Evolutionary conservation across 2,113 vertebrate genomes (phyloP).

Genomic region (Tinamus guttatus): DNA sequence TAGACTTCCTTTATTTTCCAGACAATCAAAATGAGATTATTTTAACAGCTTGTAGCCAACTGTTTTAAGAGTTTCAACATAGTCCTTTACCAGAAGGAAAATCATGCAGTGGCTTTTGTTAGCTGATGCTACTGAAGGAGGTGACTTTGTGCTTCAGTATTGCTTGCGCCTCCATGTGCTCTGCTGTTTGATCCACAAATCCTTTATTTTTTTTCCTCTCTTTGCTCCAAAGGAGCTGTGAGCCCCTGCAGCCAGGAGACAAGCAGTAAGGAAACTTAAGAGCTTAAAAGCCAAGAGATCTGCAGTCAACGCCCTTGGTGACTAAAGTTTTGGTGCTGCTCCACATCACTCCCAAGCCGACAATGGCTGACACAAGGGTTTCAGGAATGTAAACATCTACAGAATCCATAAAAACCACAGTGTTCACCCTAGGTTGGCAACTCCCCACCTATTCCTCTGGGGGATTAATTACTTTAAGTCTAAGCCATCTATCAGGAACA

Average conservation of each 20-base stretch:
- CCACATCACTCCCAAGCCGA: not conserved
- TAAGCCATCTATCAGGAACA: slow-evolving; percentile 12
- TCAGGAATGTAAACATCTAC: slow-evolving; percentile 16
- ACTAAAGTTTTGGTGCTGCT: slow-evolving; percentile 40
- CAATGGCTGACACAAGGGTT: not conserved
- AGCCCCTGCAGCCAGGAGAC: not conserved
- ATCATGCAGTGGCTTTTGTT: not conserved
- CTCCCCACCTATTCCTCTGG: slow-evolving; percentile 9
- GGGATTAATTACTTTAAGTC: not conserved
- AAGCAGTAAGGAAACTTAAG: not conserved
- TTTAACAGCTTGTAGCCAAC: not conserved
- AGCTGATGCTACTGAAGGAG: not conserved
- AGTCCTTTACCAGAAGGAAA: not conserved
- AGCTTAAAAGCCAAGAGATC: not conserved
- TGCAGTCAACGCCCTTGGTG: slow-evolving; percentile 15
- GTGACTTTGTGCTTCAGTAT: not conserved
- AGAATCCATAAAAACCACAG: slow-evolving; percentile 44
- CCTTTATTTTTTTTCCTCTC: not conserved
- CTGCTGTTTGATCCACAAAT: not conserved
- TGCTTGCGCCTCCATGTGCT: not conserved
- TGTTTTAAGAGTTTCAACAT: not conserved
- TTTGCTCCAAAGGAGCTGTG: not conserved
- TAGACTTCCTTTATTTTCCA: not conserved
- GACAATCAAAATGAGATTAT: not conserved
- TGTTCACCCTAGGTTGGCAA: not conserved